Percentiles rank a stretch among this genome's conserved stretches.
phyloP scores from a whole-genome alignment of 2,888 invertebrate species.

The Polietes domitor region DNA sequence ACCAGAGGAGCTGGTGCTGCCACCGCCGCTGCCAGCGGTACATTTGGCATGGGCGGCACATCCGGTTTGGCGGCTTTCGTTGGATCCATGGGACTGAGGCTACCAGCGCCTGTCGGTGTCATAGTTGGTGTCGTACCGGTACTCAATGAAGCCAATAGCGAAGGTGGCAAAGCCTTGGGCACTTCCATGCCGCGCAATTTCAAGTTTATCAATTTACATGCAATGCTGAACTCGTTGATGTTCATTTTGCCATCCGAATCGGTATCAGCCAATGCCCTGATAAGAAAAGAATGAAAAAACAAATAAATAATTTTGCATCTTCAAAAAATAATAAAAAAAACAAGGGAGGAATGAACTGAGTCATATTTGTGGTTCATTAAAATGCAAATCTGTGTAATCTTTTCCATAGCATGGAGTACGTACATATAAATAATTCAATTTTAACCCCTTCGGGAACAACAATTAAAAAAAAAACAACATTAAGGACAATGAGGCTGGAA shows the following conservation, averaged over 20 bases:
- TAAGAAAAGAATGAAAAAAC: constrained; percentile 31
- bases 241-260: constrained; percentile 98
- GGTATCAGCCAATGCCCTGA: constrained; percentile 94
- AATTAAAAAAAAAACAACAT: too few species aligned
- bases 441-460: too few species aligned
- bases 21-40: constrained; percentile 65
- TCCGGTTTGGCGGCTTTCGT: constrained; percentile 70
- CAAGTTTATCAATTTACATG: constrained; percentile 96
- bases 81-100: constrained; percentile 78
- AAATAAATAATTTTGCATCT: constrained; percentile 14
- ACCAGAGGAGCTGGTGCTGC: constrained; percentile 48
- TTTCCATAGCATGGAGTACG: too few species aligned
- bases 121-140: constrained; percentile 81
- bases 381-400: too few species aligned
- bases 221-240: constrained; percentile 97
- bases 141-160: constrained; percentile 86
- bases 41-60: constrained; percentile 62
- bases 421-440: too few species aligned
- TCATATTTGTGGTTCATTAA: constrained; percentile 18
- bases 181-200: constrained; percentile 96
- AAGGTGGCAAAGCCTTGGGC: constrained; percentile 92
- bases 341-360: constrained; percentile 34
- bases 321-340: constrained; percentile 4
- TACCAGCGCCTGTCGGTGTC: constrained; percentile 78
- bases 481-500: too few species aligned